Evolutionary conservation across 2,113 vertebrate genomes (phyloP), one percentile per base, ranked within the genome.

Genomic region (Bufo gargarizans): DNA sequence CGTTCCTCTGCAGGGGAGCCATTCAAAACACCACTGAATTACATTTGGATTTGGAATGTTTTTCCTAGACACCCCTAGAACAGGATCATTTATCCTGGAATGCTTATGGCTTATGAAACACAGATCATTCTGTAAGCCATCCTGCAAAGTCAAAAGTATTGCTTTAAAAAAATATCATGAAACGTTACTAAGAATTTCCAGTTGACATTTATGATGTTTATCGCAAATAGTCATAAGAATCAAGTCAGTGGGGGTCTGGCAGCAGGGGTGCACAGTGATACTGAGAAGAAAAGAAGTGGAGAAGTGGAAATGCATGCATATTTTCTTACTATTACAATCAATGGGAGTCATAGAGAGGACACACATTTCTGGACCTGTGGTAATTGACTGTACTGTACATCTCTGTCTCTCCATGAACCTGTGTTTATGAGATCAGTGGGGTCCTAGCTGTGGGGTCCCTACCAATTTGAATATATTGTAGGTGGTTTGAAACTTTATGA

Each of bases 1-100:
- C 16, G 78, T 55, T 86, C 76, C 85, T 78, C 85, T 79, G 85
- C 85, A 86, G 85, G 85, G 77, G 77, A 86, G 76, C 85, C 77
- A 86, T 86, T 86, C 67, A 56, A 86, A 79, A 86, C 85, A 86
- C 59, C 61, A 78, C 47, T 80, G 85, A 69, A 65, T 79, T 69
- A 65, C 61, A 79, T 78, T 69, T 67, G 14, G 45, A 67, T 78
- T 43, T 69, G 61, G 85, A 79, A 86, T 86, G 85, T 78, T 86
- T 86, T 86, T 78, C 33, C 85, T 45, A 67, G 85, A 67, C 77
- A 86, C 61, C 76, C 76, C 59, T 65, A 69, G 47, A 79, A 56
- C 76, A 33, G 77, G 85, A 86, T 78, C 76, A 65, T 86, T 55
- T 65, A 80, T 67, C 55, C 83, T 86, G 74, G 85, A 86, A 86